Conservation (phyloP, 30 jellyfish, hydroid and myxozoan species). For the Euphysa ruthae region DNA sequence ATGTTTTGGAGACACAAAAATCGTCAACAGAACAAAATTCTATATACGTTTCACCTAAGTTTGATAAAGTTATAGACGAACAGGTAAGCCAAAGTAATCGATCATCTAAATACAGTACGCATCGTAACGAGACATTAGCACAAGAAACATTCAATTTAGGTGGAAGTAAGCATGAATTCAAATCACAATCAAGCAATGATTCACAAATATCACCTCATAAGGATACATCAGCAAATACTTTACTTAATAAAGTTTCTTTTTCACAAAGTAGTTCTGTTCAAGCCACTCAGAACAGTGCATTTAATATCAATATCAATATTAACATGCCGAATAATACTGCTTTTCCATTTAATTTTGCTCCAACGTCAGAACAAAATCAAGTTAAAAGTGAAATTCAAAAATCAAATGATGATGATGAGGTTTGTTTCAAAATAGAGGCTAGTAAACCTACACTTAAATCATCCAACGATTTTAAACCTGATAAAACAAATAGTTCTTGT, state of each 20-base stretch:
- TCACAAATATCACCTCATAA: background rate
- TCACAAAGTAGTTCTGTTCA: slow-evolving; percentile 30
- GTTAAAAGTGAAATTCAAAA: slow-evolving; percentile 2
- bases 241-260: background rate
- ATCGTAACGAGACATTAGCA: background rate
- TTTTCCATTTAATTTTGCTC: slow-evolving; percentile 20
- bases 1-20: slow-evolving; percentile 2
- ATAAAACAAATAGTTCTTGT: background rate
- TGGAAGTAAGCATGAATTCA: background rate
- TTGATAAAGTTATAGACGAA: slow-evolving; percentile 5
- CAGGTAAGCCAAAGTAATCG: background rate
- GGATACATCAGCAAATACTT: background rate
- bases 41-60: background rate
- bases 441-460: background rate
- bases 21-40: background rate
- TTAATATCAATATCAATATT: slow-evolving; percentile 18
- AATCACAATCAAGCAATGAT: background rate
- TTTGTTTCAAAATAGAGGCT: background rate
- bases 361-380: background rate
- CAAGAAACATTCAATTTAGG: background rate
- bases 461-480: background rate
- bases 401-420: background rate
- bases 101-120: background rate
- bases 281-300: slow-evolving; percentile 27
- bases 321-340: slow-evolving; percentile 26